Base-by-base conservation (phyloP, 2,888 invertebrate species). In the Xanthostigma xanthostigma region DNA sequence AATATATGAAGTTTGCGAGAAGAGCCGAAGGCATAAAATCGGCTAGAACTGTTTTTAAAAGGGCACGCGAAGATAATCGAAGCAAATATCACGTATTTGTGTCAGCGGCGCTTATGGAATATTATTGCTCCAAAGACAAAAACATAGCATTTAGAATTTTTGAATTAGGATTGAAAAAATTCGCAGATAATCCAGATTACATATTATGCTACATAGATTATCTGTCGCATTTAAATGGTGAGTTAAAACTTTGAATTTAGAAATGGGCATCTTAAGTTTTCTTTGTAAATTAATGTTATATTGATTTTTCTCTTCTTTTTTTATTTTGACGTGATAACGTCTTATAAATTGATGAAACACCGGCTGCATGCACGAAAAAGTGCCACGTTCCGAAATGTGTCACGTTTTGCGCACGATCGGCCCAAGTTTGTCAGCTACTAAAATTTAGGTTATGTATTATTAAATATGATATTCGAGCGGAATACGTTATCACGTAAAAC, bases 1-100 rank as follows among this genome's bases (percentile, higher is more conserved):
- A 98, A 63, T 95, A 96, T 63, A 98, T 99, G 97, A 95, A 96
- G 71, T 99, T 98, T 65, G 89, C 94, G 0, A 74, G 98, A 11
- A 73, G 98, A 45, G 94, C 96, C 0, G 97, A 99, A 65, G 98
- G 98, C 27, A 97, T 98, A 55, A 96, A 96, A 67, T 86, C 95
- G 0, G 96, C 97, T 0, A 72, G 98, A 58, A 80, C 81, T 0
- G 88, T 98, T 11, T 99, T 99, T 65, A 96, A 96, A 64, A 75
- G 88, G 55, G 96, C 96, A 0, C 72, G 98, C 17, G 96, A 97
- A 63, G 97, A 99, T 64, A 66, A 73, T 36, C 75, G 83, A 36
- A 82, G 84, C 0, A 81, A 81, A 2, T 92, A 90, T 68, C 95
- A 98, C 67, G 88, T 97, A 41, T 99, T 89, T 67, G 94, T 96